Evolutionary conservation across 2,113 vertebrate genomes (phyloP).

Genomic region (Oxyura jamaicensis): DNA sequence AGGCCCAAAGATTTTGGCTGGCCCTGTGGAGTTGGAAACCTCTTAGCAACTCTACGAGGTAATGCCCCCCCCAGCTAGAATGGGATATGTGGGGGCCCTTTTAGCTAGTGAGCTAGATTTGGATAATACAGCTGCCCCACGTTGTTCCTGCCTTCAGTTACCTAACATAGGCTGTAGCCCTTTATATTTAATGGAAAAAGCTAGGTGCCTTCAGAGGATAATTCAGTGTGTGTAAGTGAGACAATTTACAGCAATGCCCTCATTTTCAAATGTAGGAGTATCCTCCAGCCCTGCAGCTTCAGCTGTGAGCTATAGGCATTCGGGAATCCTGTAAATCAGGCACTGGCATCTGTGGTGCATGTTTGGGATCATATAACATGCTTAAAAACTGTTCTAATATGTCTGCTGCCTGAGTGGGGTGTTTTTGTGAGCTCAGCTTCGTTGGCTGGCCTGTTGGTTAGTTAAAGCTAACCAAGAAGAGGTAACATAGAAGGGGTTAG

Average conservation of each 20-base stretch:
- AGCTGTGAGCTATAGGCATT: neutral
- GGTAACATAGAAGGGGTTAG: neutral
- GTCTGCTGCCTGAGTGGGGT: neutral
- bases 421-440: neutral
- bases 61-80: fast-evolving
- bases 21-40: neutral
- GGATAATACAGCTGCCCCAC: neutral
- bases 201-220: neutral
- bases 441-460: neutral
- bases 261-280: neutral
- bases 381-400: neutral
- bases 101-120: neutral
- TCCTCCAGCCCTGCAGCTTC: neutral
- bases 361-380: fast-evolving
- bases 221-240: neutral
- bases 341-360: neutral
- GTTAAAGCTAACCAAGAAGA: neutral
- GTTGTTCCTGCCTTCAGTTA: neutral
- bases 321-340: neutral
- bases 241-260: neutral
- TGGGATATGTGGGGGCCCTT: neutral
- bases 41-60: neutral
- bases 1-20: neutral
- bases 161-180: neutral
- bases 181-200: neutral